A percentile compares a stretch with the other conserved stretches of the same genome.
Evolutionary conservation across 2,797 vertebrate genomes (phyloP).

Genomic region (Lophotriccus pileatus): DNA sequence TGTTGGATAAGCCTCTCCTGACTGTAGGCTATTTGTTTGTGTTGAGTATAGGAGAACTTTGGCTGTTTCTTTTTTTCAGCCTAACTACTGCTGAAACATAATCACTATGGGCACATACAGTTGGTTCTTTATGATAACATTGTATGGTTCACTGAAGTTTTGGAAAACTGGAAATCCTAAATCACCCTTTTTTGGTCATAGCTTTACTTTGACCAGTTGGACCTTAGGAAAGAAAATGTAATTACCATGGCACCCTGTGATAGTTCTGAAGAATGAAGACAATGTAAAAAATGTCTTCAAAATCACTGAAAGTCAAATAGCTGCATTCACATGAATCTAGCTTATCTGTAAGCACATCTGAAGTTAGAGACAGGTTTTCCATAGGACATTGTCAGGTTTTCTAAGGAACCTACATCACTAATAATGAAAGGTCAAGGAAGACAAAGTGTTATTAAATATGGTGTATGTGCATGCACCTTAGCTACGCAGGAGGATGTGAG

Average conservation of each 20-base stretch:
- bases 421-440: background rate
- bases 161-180: background rate
- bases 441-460: background rate
- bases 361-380: background rate
- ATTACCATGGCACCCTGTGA: background rate
- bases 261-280: background rate
- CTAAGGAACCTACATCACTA: background rate
- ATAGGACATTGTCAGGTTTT: background rate
- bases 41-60: background rate
- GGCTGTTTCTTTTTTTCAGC: rapidly evolving
- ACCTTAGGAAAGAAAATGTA: background rate
- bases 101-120: background rate
- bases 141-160: background rate
- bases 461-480: background rate
- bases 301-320: background rate
- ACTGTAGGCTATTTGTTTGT: background rate
- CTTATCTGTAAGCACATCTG: background rate
- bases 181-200: background rate
- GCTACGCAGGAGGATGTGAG: background rate
- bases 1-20: background rate
- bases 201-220: background rate
- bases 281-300: background rate
- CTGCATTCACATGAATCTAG: background rate
- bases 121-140: background rate
- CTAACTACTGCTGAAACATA: background rate